A percentile compares a stretch with the other conserved stretches of the same genome.
Conservation (phyloP, 2,113 vertebrate species). For the Myiagra hebetior region DNA sequence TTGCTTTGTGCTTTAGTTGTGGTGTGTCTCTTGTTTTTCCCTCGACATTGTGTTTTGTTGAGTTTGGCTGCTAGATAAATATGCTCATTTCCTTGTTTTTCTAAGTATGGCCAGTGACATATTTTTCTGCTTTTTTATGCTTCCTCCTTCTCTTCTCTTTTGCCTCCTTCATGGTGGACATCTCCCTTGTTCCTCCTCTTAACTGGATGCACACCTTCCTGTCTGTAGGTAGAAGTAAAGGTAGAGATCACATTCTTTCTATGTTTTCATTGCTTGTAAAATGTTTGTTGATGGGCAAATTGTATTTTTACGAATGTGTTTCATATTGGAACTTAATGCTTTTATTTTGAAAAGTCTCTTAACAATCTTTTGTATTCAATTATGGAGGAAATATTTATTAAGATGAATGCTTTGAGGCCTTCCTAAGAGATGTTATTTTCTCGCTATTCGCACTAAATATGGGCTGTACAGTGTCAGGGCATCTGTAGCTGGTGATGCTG, state of each 20-base stretch:
- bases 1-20: neutral
- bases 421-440: neutral
- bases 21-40: neutral
- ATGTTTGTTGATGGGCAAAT: neutral
- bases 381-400: neutral
- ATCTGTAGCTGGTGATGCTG: neutral
- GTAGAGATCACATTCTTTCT: conserved; percentile 81
- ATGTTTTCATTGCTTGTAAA: conserved; percentile 39
- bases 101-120: conserved; percentile 41
- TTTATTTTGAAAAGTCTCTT: neutral
- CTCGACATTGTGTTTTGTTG: neutral
- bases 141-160: conserved; percentile 60
- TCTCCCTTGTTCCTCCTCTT: conserved; percentile 59
- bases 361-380: neutral
- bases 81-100: neutral
- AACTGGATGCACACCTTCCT: conserved; percentile 73
- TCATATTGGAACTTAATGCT: neutral
- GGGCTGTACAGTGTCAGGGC: neutral
- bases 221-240: conserved; percentile 97
- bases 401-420: neutral
- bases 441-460: neutral
- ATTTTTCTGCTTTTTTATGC: conserved; percentile 52
- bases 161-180: conserved; percentile 69
- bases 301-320: conserved; percentile 5
- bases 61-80: neutral